Base-by-base conservation (phyloP, 2,113 vertebrate species). In the Brachirus orientalis region DNA sequence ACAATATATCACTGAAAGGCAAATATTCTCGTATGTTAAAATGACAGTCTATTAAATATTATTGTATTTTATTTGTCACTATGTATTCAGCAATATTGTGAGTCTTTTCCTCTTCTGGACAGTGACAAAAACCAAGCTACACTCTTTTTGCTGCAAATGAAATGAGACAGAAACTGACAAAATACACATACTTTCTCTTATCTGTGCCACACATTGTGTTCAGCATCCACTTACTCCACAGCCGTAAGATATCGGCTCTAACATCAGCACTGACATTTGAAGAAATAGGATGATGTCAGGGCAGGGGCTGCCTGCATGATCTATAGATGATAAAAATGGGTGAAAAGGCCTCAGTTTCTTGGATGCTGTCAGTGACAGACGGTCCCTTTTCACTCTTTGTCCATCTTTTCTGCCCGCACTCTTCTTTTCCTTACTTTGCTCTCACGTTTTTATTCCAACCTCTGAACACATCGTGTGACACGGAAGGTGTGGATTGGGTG, bases 231-330 rank as follows among this genome's bases (percentile, higher is more conserved):
- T 53, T 19, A 5, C 45, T 40, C 40, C 16, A 11, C 35, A 44
- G 68, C 80, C n/a, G 10, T 69, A 44, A 63, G 87, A 90, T 89
- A 91, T 79, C 86, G 75, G 76, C 76, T 62, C 77, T 66, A 76
- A 48, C 85, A 91, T 91, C 87, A 35, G 50, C 36, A 45, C 81
- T 93, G 92, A 89, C 92, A 92, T 94, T 92, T 93, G 69, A 86
- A 92, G 76, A 77, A 91, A 91, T 75, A 57, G 57, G 84, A 70
- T 53, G 63, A 57, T 79, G 83, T 90, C 89, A 74, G 73, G 67
- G 56, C 46, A 45, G 46, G 68, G 41, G 85, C 79, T 67, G 87
- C 84, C 16, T 1, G 74, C 83, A 83, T 90, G 63, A 77, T 86
- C 88, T 78, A 77, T 77, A 82, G 22, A 53, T 8, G 16, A 72